Evolutionary conservation across 2,888 invertebrate genomes (phyloP).

Genomic region (Sarcophaga subvicina): DNA sequence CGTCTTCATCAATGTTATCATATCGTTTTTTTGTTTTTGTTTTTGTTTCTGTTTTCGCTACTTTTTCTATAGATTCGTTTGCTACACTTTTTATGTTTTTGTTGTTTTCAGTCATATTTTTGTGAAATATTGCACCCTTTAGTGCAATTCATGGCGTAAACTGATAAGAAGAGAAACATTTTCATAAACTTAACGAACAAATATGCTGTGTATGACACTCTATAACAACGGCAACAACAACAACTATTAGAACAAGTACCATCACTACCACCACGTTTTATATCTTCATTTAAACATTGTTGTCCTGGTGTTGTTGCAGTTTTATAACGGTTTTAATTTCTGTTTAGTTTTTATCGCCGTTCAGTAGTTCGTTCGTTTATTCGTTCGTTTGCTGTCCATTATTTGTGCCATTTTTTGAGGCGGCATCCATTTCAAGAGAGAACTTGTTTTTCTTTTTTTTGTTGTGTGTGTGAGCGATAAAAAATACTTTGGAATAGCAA

Average conservation of each 20-base stretch:
- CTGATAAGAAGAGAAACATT: slow-evolving; percentile 60
- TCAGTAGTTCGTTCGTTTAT: not conserved
- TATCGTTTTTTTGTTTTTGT: slow-evolving; percentile 20
- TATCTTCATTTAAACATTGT: not conserved
- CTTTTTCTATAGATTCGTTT: slow-evolving; percentile 17
- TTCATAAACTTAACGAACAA: slow-evolving; percentile 47
- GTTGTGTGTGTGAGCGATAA: too few species aligned
- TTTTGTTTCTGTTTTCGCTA: slow-evolving; percentile 3
- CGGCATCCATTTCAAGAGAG: not conserved
- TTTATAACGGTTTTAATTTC: too few species aligned
- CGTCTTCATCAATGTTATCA: slow-evolving; percentile 8
- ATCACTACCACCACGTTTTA: not conserved
- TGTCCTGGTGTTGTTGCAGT: too few species aligned
- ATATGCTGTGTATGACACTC: slow-evolving; percentile 57
- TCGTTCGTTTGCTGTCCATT: not conserved
- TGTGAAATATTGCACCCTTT: slow-evolving; percentile 70
- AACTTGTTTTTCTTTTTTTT: too few species aligned
- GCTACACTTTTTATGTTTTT: slow-evolving; percentile 12
- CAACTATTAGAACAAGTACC: not conserved
- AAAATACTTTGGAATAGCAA: not conserved
- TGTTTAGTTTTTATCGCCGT: not conserved
- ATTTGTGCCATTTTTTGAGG: not conserved
- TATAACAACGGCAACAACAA: slow-evolving; percentile 18
- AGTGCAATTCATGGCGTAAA: slow-evolving; percentile 66
- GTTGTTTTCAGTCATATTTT: slow-evolving; percentile 53